phyloP scores from a whole-genome alignment of 2,888 invertebrate genomes.

The Melanotus villosus region DNA sequence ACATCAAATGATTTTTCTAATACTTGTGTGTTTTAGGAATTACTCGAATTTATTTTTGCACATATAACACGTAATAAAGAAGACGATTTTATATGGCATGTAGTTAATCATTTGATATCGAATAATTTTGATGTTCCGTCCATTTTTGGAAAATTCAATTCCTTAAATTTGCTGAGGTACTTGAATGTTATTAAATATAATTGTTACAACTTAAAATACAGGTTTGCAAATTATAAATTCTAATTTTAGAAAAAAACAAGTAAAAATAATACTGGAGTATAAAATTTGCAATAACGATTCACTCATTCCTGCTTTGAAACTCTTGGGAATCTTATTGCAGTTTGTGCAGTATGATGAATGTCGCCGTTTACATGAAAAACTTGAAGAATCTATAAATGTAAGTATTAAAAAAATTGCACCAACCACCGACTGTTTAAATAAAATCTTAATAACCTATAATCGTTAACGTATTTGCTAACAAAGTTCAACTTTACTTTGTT shows the following conservation, averaged over 20 bases:
- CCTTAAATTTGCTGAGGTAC: conserved; percentile 22
- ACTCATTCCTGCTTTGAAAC: conserved; percentile 23
- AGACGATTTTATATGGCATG: conserved; percentile 25
- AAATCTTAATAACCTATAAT: too few relatives aligned
- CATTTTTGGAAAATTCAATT: conserved; percentile 29
- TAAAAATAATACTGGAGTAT: conserved; percentile 28
- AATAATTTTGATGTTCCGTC: conserved; percentile 33
- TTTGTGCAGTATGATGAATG: conserved; percentile 25
- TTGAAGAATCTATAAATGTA: conserved; percentile 27
- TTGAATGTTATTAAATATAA: too few relatives aligned
- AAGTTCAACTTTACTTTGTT: too few relatives aligned
- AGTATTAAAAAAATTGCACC: background rate
- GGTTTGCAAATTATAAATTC: too few relatives aligned
- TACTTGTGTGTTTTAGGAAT: conserved; percentile 20
- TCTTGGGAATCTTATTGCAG: conserved; percentile 31
- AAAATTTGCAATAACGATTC: conserved; percentile 24
- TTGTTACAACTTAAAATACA: too few relatives aligned
- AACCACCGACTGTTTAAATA: too few relatives aligned
- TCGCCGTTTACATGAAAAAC: conserved; percentile 27
- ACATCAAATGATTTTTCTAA: too few relatives aligned
- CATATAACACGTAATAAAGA: conserved; percentile 15
- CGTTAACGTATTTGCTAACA: too few relatives aligned
- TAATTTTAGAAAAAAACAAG: background rate
- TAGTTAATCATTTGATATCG: conserved; percentile 34
- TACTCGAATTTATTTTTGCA: conserved; percentile 31